These are phyloP conservation scores for Leguminivora glycinivorella DNA, from an alignment of 1,140 invertebrate genomes.

Conservation along the genomic window DNA sequence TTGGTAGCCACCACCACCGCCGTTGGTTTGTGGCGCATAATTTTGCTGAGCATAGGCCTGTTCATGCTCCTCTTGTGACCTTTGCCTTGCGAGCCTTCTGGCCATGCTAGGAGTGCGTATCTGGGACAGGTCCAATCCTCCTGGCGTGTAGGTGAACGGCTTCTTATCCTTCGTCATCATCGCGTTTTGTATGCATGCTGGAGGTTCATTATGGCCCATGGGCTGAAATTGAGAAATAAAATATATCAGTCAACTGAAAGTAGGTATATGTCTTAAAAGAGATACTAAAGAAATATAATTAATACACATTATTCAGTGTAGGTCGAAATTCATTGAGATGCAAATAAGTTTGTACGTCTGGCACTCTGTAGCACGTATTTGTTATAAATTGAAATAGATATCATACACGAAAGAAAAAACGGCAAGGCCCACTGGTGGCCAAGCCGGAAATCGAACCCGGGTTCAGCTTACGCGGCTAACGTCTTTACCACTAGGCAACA, in stretches of 20 bases:
- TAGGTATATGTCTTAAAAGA: neutral
- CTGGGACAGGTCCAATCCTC: constrained; percentile 93
- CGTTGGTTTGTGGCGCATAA: constrained; percentile 35
- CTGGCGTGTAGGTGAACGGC: constrained; percentile 96
- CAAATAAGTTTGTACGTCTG: neutral
- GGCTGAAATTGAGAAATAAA: constrained; percentile 57
- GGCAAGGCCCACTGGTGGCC: too few relatives aligned
- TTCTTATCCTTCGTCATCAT: constrained; percentile 98
- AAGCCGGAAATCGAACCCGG: too few relatives aligned
- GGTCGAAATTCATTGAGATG: neutral
- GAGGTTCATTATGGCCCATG: constrained; percentile 82
- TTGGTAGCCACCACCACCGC: constrained; percentile 80
- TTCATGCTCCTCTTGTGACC: constrained; percentile 77
- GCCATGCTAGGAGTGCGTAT: constrained; percentile 94
- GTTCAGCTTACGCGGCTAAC: too few relatives aligned
- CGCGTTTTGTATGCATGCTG: constrained; percentile 93
- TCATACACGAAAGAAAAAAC: too few relatives aligned
- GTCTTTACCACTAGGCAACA: too few relatives aligned
- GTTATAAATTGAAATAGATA: too few relatives aligned
- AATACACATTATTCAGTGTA: neutral
- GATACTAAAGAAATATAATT: neutral
- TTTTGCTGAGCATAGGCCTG: constrained; percentile 73
- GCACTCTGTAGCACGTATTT: too few relatives aligned
- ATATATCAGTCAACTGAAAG: neutral
- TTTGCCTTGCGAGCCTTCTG: constrained; percentile 84